Evolutionary conservation across 2,888 invertebrate genomes (phyloP).

Genomic region (Alsophila aescularia): DNA sequence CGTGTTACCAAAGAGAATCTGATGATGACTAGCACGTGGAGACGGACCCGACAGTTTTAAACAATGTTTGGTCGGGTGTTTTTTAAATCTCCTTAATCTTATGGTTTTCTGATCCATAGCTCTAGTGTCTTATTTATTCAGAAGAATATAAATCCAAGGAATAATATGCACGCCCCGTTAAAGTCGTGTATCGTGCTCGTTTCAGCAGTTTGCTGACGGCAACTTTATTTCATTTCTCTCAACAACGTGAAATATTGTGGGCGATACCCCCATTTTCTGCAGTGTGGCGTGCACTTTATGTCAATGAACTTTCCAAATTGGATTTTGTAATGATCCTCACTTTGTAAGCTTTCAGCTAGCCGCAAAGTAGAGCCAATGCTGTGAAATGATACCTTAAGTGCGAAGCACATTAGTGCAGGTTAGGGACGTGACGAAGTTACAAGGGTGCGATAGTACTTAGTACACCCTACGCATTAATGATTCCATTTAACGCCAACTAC

Average conservation of each 20-base stretch:
- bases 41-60: too few relatives aligned
- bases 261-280: conserved; percentile 32
- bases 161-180: neutral
- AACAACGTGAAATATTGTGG: conserved; percentile 34
- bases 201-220: conserved; percentile 5
- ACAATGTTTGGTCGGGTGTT: too few relatives aligned
- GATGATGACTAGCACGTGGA: too few relatives aligned
- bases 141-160: too few relatives aligned
- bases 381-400: conserved; percentile 23
- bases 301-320: conserved; percentile 36
- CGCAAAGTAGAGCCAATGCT: conserved; percentile 25
- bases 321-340: conserved; percentile 25
- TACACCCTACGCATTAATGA: neutral
- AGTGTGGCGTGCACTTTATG: conserved; percentile 36
- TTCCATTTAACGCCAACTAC: too few relatives aligned
- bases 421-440: conserved; percentile 5
- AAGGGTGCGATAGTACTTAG: neutral
- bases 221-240: conserved; percentile 22
- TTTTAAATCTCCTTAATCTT: too few relatives aligned
- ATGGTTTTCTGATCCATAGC: too few relatives aligned
- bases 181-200: conserved; percentile 1
- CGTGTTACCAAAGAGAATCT: too few relatives aligned
- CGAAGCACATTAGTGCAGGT: conserved; percentile 20
- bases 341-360: conserved; percentile 24
- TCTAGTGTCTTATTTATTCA: too few relatives aligned